A percentile compares a stretch with the other conserved stretches of the same genome.
phyloP scores from a whole-genome alignment of 1,140 invertebrate genomes.

The Saxidomus purpurata region DNA sequence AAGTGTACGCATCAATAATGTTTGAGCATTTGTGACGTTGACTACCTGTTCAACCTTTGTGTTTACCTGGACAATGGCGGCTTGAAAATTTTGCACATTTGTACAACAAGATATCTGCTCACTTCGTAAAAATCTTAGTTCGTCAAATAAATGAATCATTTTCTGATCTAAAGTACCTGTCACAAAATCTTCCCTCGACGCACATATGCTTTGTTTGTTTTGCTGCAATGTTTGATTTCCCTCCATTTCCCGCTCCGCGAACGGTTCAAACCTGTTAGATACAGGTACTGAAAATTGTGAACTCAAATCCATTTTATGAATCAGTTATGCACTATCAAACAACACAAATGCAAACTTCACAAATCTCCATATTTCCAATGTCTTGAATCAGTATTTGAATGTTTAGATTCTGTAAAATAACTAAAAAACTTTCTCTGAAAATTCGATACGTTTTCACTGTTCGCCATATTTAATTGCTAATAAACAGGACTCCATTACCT shows the following conservation, averaged over 20 bases:
- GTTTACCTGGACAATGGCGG: neutral
- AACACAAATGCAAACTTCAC: neutral
- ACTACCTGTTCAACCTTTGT: too few species aligned
- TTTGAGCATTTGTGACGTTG: too few species aligned
- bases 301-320: neutral
- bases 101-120: conserved; percentile 10
- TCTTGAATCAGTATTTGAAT: neutral
- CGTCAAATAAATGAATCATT: too few species aligned
- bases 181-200: conserved; percentile 28
- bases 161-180: too few species aligned
- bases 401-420: too few species aligned
- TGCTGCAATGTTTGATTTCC: neutral
- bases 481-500: too few species aligned
- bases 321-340: neutral
- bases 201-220: neutral
- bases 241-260: conserved; percentile 12
- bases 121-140: conserved; percentile 20
- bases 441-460: conserved; percentile 16
- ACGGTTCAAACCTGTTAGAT: conserved; percentile 8
- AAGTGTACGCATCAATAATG: too few species aligned
- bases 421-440: neutral
- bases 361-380: neutral
- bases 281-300: neutral
- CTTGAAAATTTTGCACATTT: conserved; percentile 15
- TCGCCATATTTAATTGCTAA: conserved; percentile 30